Conservation (phyloP, 2,113 vertebrate genomes). For the Neogale vison region DNA sequence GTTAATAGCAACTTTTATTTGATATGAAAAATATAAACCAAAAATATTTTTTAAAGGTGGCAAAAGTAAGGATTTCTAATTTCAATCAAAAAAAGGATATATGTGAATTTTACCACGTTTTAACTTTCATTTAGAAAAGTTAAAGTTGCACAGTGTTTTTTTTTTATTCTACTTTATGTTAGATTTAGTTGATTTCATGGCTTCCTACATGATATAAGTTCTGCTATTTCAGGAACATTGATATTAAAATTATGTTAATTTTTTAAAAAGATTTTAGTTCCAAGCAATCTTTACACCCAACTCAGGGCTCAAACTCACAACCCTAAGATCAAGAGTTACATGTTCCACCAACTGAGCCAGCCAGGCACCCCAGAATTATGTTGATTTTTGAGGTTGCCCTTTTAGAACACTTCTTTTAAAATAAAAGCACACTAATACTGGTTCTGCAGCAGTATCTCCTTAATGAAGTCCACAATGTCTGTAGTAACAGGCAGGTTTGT, state of each 20-base stretch:
- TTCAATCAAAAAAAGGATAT: too few relatives aligned
- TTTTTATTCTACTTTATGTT: too few relatives aligned
- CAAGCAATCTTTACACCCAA: background rate
- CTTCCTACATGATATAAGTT: too few relatives aligned
- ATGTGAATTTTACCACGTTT: too few relatives aligned
- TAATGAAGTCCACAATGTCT: background rate
- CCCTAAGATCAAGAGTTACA: background rate
- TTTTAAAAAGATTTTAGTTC: background rate
- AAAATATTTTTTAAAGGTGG: background rate
- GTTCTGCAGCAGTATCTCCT: background rate
- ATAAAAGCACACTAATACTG: background rate
- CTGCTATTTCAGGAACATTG: background rate
- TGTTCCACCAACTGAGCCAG: background rate
- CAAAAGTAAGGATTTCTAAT: too few relatives aligned
- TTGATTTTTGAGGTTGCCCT: background rate
- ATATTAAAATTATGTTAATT: background rate
- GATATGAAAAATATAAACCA: background rate
- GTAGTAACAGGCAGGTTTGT: background rate
- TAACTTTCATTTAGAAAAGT: too few relatives aligned
- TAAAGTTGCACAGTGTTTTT: too few relatives aligned
- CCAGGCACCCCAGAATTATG: background rate
- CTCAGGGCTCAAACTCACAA: background rate
- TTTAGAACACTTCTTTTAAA: background rate
- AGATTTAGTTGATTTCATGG: too few relatives aligned
- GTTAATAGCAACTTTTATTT: background rate